Percentiles rank a stretch among this genome's conserved stretches.
phyloP scores from a whole-genome alignment of 1,140 invertebrate species.

The Diorhabda carinulata region DNA sequence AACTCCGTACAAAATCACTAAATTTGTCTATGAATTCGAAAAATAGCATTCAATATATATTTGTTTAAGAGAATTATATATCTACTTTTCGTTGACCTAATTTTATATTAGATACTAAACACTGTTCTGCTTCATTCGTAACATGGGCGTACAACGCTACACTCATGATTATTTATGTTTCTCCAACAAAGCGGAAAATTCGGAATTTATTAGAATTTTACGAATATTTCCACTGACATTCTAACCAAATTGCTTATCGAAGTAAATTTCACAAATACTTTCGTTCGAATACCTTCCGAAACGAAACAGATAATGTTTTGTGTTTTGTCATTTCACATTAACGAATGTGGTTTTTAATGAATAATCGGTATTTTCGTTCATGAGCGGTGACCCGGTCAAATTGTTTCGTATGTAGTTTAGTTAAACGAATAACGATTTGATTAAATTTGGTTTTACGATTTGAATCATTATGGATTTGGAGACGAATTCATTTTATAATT shows the following conservation, averaged over 20 bases:
- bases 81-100: no score
- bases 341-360: background rate
- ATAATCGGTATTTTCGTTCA: background rate
- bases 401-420: background rate
- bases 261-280: slow-evolving; percentile 12
- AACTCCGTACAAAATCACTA: no score
- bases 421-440: background rate
- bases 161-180: slow-evolving; percentile 15
- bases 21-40: no score
- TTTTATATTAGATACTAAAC: no score
- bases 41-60: no score
- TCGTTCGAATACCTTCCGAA: background rate
- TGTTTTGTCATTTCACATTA: background rate
- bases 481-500: no score
- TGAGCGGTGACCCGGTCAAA: background rate
- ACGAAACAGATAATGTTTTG: background rate
- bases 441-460: background rate
- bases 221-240: slow-evolving; percentile 15
- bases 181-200: slow-evolving; percentile 13
- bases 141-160: no score
- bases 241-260: slow-evolving; percentile 16
- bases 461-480: background rate
- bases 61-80: no score
- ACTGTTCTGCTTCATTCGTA: no score
- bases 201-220: slow-evolving; percentile 18